Base-by-base conservation (phyloP, 1,140 invertebrate genomes). In the Kradibia gibbosae region DNA sequence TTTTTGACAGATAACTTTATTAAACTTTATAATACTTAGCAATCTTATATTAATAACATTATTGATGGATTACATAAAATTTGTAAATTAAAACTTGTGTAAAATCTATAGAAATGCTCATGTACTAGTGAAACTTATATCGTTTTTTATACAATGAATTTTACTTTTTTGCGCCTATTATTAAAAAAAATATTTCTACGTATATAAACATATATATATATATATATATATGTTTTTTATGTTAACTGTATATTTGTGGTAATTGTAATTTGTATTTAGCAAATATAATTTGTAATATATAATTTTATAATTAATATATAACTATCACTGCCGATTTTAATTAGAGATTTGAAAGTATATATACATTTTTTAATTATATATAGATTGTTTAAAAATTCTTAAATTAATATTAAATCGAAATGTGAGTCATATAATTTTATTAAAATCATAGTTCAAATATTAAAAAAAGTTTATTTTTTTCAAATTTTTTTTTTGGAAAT, bases 51-150 rank as follows among this genome's bases (percentile, higher is more conserved):
- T 34, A 67, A 67, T 39, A 72, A 80, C 65, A 75, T 67, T 5
- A 65, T 60, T 17, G 39, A 31, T 73, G 36, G 31, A 80, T 76
- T 55, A 28, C 34, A 70, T 36, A 17, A 75, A 65, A 55, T 74
- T 75, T 67, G 28, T 75, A 70, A n/a, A 72, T 81, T 42, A 81
- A 75, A n/a, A n/a, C n/a, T n/a, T n/a, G n/a, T n/a, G n/a, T n/a
- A n/a, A n/a, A n/a, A n/a, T n/a, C n/a, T n/a, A n/a, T n/a, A n/a
- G n/a, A n/a, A n/a, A n/a, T n/a, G n/a, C n/a, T n/a, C n/a, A n/a
- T n/a, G 34, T 73, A 75, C 53, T 60, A 42, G 2, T 17, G 8
- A 75, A 57, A 39, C 4, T 39, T 60, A 25, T 25, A 57, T 17
- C 25, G 28, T 55, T 75, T 60, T n/a, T n/a, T n/a, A n/a, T n/a